Evolutionary conservation across 2,113 vertebrate species (phyloP), one percentile per base, ranked within the genome.

Genomic region (Osmerus mordax): DNA sequence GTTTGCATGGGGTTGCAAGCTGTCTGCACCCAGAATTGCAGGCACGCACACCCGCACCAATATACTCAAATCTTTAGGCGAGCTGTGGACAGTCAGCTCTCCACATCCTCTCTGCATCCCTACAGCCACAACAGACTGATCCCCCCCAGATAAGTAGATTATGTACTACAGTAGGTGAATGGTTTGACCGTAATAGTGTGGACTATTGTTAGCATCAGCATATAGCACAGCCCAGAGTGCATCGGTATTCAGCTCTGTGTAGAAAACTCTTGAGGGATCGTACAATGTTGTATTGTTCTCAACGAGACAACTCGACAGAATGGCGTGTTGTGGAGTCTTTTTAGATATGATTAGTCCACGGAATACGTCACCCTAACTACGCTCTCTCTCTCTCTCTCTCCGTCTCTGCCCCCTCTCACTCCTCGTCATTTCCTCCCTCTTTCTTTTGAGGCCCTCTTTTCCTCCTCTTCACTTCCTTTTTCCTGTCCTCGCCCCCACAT

Each of bases 401-500:
- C 23, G 23, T 23, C 23, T 23, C 23, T 23, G 23, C 23, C 23
- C 23, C 23, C 53, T 55, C 16, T 54, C 67, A 18, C 53, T 29
- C 23, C 15, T 28, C 66, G 66, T 60, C 23, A 56, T 16, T 47
- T 32, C 25, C 64, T 66, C 62, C 32, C 59, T 25, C 59, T 61
- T 23, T 25, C 13, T 28, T 25, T 61, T 23, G 19, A 23, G 12
- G 19, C 23, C 80, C 74, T 77, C 66, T 67, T 14, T 28, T 9
- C 23, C 47, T 5, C 21, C 21, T 19, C 14, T 47, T 13, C 41
- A 15, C 65, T 14, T 19, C 23, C 36, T 73, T 14, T 65, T 28
- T 61, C 68, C 53, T 71, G 71, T 70, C 59, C 78, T 73, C 64
- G 13, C n/a, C 21, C 67, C 72, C 60, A 79, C 80, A 78, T 77